phyloP scores from a whole-genome alignment of 2,888 invertebrate species.

The Tetranychus piercei region DNA sequence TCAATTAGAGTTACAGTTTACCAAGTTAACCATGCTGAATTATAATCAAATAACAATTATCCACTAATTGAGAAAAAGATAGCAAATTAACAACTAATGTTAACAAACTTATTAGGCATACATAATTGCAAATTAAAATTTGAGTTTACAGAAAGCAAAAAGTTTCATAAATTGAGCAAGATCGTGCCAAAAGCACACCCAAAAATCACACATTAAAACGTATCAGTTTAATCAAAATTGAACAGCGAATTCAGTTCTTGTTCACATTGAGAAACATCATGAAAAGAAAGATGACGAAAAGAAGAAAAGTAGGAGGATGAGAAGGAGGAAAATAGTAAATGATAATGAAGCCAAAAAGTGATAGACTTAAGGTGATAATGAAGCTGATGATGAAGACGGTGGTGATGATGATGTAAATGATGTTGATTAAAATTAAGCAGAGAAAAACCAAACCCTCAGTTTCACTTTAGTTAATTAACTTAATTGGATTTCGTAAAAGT shows the following conservation, averaged over 20 bases:
- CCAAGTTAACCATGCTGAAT: too few species aligned
- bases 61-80: too few species aligned
- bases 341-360: too few species aligned
- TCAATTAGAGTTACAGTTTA: not conserved
- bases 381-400: too few species aligned
- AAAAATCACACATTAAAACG: not conserved
- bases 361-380: too few species aligned
- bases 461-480: too few species aligned
- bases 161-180: not conserved
- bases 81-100: too few species aligned
- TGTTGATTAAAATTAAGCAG: too few species aligned
- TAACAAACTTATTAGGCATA: not conserved
- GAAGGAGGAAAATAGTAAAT: not conserved
- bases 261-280: not conserved
- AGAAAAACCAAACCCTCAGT: too few species aligned
- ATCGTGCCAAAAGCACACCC: not conserved
- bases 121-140: not conserved
- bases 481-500: too few species aligned
- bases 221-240: not conserved
- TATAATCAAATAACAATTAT: too few species aligned
- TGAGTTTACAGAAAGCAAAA: not conserved
- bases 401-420: too few species aligned
- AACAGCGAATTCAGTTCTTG: not conserved
- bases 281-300: not conserved
- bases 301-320: not conserved